Evolutionary conservation across 2,113 vertebrate species (phyloP).

Genomic region (Rhinolophus ferrumequinum): DNA sequence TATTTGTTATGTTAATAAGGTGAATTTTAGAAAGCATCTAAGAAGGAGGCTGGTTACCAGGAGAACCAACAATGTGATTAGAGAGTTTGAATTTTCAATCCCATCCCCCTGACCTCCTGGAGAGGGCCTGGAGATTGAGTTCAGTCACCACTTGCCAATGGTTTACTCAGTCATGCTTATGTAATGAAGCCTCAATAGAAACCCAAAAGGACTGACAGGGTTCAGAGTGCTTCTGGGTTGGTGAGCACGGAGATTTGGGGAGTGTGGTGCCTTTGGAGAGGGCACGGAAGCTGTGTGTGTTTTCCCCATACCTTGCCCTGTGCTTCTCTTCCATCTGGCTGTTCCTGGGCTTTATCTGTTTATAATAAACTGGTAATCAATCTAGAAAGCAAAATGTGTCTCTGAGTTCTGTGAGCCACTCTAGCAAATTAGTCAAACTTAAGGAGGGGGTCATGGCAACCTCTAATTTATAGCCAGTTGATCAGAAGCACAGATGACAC

Average conservation of each 20-base stretch:
- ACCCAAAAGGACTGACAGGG: not conserved
- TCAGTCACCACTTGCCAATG: not conserved
- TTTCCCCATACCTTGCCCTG: not conserved
- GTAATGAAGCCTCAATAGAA: not conserved
- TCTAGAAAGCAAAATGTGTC: not conserved
- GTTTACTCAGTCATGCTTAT: not conserved
- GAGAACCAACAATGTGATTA: not conserved
- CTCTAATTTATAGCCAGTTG: not conserved
- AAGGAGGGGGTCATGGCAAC: not conserved
- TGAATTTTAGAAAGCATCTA: not conserved
- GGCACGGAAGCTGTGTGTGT: not conserved
- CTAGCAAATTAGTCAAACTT: not conserved
- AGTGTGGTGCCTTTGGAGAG: not conserved
- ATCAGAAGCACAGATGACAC: not conserved
- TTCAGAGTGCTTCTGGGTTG: not conserved
- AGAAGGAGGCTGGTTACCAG: not conserved
- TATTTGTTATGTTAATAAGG: not conserved
- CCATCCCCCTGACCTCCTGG: not conserved
- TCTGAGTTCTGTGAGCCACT: not conserved
- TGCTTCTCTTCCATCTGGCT: not conserved
- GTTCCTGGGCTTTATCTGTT: not conserved
- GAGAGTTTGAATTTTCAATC: not conserved
- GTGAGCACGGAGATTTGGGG: not conserved
- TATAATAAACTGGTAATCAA: not conserved
- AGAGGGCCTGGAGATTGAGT: not conserved